Evolutionary conservation across 2,888 invertebrate species (phyloP), one percentile per base, ranked within the genome.

Genomic region (Saturnia pavonia): DNA sequence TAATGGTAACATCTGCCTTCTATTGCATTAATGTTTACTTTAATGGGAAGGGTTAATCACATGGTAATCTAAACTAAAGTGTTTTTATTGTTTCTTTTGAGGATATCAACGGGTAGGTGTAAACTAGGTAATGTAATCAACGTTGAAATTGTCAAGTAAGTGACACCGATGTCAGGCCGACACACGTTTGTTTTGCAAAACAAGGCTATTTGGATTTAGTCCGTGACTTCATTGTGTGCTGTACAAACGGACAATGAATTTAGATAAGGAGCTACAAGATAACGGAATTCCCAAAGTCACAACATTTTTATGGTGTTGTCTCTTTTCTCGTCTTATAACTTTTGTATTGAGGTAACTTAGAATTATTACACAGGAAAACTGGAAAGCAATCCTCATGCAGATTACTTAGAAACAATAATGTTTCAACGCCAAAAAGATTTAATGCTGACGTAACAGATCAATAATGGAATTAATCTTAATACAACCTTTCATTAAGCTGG

Each of bases 221-320:
- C 73, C 79, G 78, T 89, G 88, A 88, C 85, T 85, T 88, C 87
- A 88, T 84, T 85, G 83, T 87, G 76, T 84, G 76, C 76, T 72
- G 72, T 71, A 63, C 71, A 69, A 69, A 72, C 69, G 69, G 45
- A 12, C 27, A 34, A 60, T 51, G 72, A 72, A 72, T 72, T 60
- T 72, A 72, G 72, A 72, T 72, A 72, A 72, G 69, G 57, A 7
- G 54, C 22, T 22, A 57, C 42, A 40, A 51, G 72, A 72, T 72
- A 72, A 69, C 72, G 72, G 67, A 60, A 63, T 68, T 71, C 65
- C 68, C 68, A 54, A 70, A 70, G 54, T 67, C 70, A 40, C 65
- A 73, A 40, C 40, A 65, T 79, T 76, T 79, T 72, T 77, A 82
- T 40, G 40, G 65, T 19, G 34, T 65, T 65, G n/a, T 65, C 19